These are phyloP conservation scores for Numenius arquata DNA, from an alignment of 2,113 vertebrate genomes.

Conservation along the genomic window DNA sequence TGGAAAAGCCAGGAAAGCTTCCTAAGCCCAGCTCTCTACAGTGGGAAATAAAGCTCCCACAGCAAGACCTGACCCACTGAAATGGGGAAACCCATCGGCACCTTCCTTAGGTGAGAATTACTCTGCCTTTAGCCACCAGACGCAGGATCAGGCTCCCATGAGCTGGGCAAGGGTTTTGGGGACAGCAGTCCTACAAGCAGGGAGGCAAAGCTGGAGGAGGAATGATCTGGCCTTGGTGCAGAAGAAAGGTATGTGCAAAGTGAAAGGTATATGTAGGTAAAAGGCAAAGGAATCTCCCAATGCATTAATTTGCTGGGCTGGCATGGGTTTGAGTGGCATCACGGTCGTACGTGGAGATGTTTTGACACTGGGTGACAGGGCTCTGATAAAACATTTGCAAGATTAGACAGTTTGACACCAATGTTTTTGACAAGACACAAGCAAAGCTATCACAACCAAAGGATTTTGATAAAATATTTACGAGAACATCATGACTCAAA, in stretches of 20 bases:
- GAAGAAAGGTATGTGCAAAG: not conserved
- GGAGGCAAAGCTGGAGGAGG: not conserved
- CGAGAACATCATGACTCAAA: not conserved
- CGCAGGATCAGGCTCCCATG: not conserved
- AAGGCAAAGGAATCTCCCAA: not conserved
- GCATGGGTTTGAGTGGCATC: not conserved
- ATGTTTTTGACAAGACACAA: not conserved
- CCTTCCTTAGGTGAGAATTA: not conserved
- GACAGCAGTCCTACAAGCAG: not conserved
- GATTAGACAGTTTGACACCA: not conserved
- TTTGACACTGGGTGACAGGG: not conserved
- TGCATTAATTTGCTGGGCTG: not conserved
- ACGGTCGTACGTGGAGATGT: accelerated
- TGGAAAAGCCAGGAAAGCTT: not conserved
- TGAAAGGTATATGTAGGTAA: not conserved
- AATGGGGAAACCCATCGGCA: not conserved
- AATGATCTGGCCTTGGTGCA: not conserved
- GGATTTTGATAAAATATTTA: not conserved
- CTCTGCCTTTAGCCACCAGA: not conserved
- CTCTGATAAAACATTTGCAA: not conserved
- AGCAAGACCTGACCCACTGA: not conserved
- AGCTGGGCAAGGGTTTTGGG: not conserved
- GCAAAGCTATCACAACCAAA: not conserved
- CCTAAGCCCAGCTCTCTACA: not conserved
- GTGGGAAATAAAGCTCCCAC: not conserved